Conservation (phyloP, 2,113 vertebrate species). For the Micronycteris hirsuta region DNA sequence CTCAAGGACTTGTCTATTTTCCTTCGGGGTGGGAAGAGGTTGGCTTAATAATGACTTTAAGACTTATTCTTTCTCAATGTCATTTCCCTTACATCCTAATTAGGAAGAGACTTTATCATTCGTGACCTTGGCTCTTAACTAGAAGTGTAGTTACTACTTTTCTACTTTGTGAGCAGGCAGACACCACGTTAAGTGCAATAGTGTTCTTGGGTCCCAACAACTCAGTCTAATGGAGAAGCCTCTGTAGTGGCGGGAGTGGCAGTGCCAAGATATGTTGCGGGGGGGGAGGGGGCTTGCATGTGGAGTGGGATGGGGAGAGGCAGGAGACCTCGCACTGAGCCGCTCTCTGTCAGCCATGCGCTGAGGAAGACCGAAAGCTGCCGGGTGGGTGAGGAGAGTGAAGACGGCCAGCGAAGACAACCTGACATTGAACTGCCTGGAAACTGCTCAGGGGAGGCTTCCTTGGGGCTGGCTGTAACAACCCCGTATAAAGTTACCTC, state of each 20-base stretch:
- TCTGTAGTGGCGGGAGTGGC: not conserved
- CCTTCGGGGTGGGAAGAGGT: not conserved
- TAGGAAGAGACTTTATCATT: not conserved
- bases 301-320: not conserved
- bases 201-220: not conserved
- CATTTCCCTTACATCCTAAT: not conserved
- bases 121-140: not conserved
- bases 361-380: not conserved
- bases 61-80: not conserved
- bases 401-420: not conserved
- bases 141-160: not conserved
- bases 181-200: not conserved
- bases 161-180: not conserved
- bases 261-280: no score
- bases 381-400: accelerated
- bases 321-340: not conserved
- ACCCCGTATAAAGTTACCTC: not conserved
- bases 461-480: not conserved
- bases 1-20: not conserved
- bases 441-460: not conserved
- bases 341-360: not conserved
- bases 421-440: not conserved
- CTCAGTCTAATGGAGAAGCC: not conserved
- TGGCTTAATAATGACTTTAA: not conserved
- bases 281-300: not conserved